Percentiles rank a stretch among this genome's conserved stretches.
Conservation (phyloP, 2,797 vertebrate genomes). For the Gouania willdenowi region DNA sequence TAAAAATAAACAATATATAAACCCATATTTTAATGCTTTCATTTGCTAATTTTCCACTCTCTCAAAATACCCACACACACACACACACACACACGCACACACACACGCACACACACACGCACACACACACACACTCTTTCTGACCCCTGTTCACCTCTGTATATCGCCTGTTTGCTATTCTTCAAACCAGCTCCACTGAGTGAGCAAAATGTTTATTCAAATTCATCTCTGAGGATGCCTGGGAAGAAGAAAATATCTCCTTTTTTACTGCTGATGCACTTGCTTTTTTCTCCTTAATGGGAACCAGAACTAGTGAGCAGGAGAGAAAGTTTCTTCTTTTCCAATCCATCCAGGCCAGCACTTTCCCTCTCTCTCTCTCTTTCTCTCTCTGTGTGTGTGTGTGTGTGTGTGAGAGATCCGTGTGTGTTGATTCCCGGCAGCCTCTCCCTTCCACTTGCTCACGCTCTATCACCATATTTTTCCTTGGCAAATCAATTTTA, state of each 20-base stretch:
- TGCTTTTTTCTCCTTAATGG: constrained; percentile 76
- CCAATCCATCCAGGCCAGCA: constrained; percentile 69
- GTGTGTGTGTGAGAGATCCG: constrained; percentile 34
- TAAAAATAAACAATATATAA: too few species aligned
- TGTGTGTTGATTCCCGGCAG: constrained; percentile 63
- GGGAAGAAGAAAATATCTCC: constrained; percentile 56
- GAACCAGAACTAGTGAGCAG: constrained; percentile 60
- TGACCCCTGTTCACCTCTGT: constrained; percentile 61
- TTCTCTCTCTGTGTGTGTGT: constrained; percentile 48
- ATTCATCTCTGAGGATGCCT: constrained; percentile 65
- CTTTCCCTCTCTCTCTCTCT: constrained; percentile 82
- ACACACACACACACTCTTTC: constrained; percentile 26
- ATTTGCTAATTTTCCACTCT: too few species aligned
- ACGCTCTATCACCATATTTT: constrained; percentile 96
- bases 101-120: constrained; percentile 10
- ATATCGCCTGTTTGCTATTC: constrained; percentile 62
- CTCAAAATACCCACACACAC: too few species aligned
- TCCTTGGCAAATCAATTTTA: constrained; percentile 99
- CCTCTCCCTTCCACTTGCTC: constrained; percentile 70
- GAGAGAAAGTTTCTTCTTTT: constrained; percentile 48
- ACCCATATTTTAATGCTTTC: too few species aligned
- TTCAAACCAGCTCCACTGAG: constrained; percentile 43
- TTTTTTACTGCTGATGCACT: constrained; percentile 78
- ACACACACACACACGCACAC: background rate
- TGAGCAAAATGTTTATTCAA: constrained; percentile 64